Percentiles rank a stretch among this genome's conserved stretches.
phyloP scores from a whole-genome alignment of 2,797 vertebrate genomes.

The Morelia viridis region DNA sequence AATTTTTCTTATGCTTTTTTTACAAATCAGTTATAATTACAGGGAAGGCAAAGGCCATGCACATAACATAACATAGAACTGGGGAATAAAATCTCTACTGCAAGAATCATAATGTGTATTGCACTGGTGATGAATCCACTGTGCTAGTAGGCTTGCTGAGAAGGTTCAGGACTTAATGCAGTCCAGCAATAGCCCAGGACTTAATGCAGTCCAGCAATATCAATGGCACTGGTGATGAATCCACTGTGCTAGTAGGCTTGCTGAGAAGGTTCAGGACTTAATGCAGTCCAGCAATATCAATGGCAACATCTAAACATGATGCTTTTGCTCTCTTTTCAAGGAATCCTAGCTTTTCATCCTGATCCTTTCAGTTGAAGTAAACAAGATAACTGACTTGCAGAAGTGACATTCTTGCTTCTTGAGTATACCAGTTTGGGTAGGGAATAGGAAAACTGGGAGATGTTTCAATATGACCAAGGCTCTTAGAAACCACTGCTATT shows the following conservation, averaged over 20 bases:
- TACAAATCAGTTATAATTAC: background rate
- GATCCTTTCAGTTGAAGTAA: background rate
- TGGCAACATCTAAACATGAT: background rate
- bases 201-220: background rate
- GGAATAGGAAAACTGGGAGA: conserved; percentile 8
- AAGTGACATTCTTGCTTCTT: conserved; percentile 15
- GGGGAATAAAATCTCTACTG: background rate
- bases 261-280: background rate
- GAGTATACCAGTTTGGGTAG: conserved; percentile 23
- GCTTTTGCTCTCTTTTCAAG: conserved; percentile 3
- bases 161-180: too few relatives aligned
- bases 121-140: background rate
- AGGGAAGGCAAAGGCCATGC: background rate
- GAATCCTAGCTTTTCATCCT: background rate
- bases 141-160: background rate
- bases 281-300: background rate
- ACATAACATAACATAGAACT: background rate
- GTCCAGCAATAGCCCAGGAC: too few relatives aligned
- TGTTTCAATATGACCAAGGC: background rate
- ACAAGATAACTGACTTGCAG: background rate
- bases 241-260: background rate
- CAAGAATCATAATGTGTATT: background rate
- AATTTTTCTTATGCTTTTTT: background rate
- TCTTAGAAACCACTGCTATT: background rate
- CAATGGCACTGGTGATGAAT: background rate